Evolutionary conservation across 2,888 invertebrate genomes (phyloP).

Genomic region (Scrobipalpa atriplicella): DNA sequence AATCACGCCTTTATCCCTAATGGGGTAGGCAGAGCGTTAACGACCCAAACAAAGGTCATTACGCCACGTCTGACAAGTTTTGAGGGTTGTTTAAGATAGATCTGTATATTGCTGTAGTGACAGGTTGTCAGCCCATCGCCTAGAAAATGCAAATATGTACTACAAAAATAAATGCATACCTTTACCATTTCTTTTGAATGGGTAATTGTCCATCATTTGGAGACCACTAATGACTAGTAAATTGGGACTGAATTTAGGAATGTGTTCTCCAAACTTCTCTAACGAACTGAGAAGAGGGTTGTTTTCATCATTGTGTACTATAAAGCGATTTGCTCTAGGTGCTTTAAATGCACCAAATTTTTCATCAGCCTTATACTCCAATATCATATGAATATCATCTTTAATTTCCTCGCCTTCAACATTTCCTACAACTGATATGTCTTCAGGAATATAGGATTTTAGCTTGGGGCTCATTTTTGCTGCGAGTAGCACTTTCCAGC

Average conservation of each 20-base stretch:
- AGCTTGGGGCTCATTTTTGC: conserved; percentile 86
- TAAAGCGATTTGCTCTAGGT: conserved; percentile 92
- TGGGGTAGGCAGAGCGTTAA: too few species aligned
- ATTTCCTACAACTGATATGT: conserved; percentile 85
- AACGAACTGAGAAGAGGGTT: conserved; percentile 89
- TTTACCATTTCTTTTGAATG: conserved; percentile 82
- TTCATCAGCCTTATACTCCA: conserved; percentile 91
- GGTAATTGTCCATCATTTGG: conserved; percentile 95
- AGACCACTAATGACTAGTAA: conserved; percentile 91
- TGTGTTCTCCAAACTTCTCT: conserved; percentile 85
- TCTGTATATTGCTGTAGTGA: too few species aligned
- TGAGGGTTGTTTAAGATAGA: too few species aligned
- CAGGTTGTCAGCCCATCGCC: too few species aligned
- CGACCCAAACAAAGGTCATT: too few species aligned
- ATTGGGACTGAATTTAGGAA: conserved; percentile 85
- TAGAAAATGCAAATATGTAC: too few species aligned
- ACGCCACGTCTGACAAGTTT: too few species aligned
- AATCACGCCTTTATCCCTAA: too few species aligned
- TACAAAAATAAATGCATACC: conserved; percentile 44
- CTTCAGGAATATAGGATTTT: conserved; percentile 83
- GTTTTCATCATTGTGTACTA: conserved; percentile 91
- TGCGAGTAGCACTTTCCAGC: conserved; percentile 89
- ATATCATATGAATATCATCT: conserved; percentile 91
- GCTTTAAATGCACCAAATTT: conserved; percentile 88
- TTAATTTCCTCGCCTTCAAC: conserved; percentile 80